Conservation (phyloP, 2,888 invertebrate species). For the Campoplex capitator region DNA sequence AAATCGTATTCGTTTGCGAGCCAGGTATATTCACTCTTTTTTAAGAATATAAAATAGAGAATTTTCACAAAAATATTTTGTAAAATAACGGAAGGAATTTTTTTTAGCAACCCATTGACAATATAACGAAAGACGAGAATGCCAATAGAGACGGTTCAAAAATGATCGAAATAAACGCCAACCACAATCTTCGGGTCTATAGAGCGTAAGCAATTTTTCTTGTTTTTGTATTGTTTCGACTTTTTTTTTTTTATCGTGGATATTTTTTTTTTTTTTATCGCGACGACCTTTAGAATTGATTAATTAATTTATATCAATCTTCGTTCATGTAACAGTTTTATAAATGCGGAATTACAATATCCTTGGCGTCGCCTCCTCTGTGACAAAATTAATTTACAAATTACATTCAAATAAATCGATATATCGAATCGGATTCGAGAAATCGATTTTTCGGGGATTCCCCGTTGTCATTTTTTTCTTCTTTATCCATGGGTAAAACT, state of each 20-base stretch:
- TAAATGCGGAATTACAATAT: slow-evolving; percentile 5
- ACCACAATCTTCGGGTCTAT: slow-evolving; percentile 65
- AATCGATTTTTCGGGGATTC: neutral
- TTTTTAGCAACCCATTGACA: slow-evolving; percentile 62
- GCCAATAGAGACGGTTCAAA: slow-evolving; percentile 66
- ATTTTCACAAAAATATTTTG: neutral
- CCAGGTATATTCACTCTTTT: slow-evolving; percentile 72
- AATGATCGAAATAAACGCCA: slow-evolving; percentile 27
- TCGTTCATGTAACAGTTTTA: neutral
- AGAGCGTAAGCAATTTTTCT: slow-evolving; percentile 73
- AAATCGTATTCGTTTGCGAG: slow-evolving; percentile 69
- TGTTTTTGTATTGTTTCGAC: slow-evolving; percentile 32
- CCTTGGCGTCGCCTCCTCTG: neutral
- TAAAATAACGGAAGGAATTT: neutral
- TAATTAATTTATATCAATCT: neutral
- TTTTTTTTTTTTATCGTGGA: neutral
- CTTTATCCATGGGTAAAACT: neutral
- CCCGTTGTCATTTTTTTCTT: neutral
- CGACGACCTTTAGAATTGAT: neutral
- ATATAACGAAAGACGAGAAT: slow-evolving; percentile 69
- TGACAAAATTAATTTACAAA: neutral
- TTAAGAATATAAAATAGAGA: neutral
- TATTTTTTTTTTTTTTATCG: neutral
- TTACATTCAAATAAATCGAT: neutral
- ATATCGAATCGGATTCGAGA: neutral